Conservation (phyloP, 2,888 invertebrate genomes). For the Meloe dianella region DNA sequence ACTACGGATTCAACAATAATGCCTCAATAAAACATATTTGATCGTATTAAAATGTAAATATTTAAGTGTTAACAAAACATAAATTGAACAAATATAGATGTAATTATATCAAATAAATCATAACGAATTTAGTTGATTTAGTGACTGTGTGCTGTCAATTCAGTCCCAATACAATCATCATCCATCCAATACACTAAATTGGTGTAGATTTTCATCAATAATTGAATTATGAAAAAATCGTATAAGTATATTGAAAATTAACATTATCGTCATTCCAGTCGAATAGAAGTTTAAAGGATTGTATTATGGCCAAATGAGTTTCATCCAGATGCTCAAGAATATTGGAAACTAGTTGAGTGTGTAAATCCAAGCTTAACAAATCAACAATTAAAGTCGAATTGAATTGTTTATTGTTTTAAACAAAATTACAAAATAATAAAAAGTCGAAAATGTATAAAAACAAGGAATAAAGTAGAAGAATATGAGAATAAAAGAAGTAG, state of each 20-base stretch:
- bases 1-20: neutral
- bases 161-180: too few relatives aligned
- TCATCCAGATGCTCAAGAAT: conserved; percentile 1
- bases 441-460: neutral
- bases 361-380: neutral
- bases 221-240: too few relatives aligned
- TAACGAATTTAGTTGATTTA: too few relatives aligned
- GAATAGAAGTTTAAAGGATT: neutral
- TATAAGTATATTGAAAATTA: too few relatives aligned
- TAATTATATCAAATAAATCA: too few relatives aligned
- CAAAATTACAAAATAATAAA: neutral
- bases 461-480: neutral
- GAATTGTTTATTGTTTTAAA: neutral
- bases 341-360: conserved; percentile 5
- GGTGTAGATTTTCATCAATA: too few relatives aligned
- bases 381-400: neutral
- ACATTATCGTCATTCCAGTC: neutral
- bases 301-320: neutral
- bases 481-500: too few relatives aligned
- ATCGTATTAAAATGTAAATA: too few relatives aligned
- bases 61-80: too few relatives aligned
- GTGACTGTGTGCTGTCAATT: too few relatives aligned
- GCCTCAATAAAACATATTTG: neutral
- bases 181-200: too few relatives aligned
- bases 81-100: too few relatives aligned